Evolutionary conservation across 2,113 vertebrate species (phyloP).

Genomic region (Acinonyx jubatus): DNA sequence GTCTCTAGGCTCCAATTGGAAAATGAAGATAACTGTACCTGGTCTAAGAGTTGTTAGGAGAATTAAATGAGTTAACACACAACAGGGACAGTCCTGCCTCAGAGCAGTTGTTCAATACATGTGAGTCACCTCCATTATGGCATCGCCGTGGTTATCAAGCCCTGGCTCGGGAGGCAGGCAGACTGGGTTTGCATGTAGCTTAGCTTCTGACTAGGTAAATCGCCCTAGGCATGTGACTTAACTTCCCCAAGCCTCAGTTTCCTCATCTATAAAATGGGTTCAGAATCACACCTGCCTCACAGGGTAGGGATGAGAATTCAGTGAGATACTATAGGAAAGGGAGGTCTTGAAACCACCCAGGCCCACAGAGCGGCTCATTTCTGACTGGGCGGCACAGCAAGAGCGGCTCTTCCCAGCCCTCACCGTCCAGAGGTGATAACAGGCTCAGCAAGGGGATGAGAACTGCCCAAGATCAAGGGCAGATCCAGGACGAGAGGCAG

Average conservation of each 20-base stretch:
- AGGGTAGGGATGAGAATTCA: not conserved
- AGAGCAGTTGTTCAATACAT: not conserved
- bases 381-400: not conserved
- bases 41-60: not conserved
- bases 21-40: not conserved
- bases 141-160: not conserved
- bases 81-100: not conserved
- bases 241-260: not conserved
- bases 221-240: not conserved
- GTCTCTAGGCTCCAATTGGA: not conserved
- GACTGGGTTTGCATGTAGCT: not conserved
- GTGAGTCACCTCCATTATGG: not conserved
- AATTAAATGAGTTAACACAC: not conserved
- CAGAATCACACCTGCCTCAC: not conserved
- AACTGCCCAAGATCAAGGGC: not conserved
- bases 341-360: not conserved
- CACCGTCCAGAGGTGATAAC: not conserved
- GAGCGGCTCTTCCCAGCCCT: not conserved
- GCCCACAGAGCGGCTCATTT: not conserved
- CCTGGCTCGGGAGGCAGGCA: not conserved
- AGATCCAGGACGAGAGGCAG: not conserved
- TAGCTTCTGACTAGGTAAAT: not conserved
- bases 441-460: accelerated
- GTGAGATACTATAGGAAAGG: not conserved
- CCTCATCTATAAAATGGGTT: not conserved